Conservation (phyloP, 2,113 vertebrate genomes). For the Desmodus rotundus region DNA sequence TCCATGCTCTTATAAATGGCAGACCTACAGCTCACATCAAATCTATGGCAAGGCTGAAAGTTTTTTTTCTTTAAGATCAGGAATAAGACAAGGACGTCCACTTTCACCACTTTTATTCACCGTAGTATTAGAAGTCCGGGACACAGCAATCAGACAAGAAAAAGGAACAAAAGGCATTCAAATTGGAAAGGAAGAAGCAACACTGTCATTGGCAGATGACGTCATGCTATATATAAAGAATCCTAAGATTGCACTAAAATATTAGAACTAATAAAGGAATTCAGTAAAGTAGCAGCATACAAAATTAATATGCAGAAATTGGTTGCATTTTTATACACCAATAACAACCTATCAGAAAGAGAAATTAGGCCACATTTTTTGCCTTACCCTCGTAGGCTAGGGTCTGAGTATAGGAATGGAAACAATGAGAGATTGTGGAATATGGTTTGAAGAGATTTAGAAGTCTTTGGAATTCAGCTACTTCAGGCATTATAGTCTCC, state of each 20-base stretch:
- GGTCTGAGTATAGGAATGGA: background rate
- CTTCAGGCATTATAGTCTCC: background rate
- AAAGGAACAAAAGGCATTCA: too few relatives aligned
- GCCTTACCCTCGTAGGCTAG: background rate
- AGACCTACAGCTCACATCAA: too few relatives aligned
- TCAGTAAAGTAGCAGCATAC: background rate
- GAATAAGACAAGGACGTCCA: too few relatives aligned
- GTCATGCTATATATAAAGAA: background rate
- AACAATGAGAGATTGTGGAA: background rate
- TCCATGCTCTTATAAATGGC: too few relatives aligned
- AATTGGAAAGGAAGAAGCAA: background rate
- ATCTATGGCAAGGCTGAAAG: too few relatives aligned
- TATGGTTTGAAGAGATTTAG: background rate
- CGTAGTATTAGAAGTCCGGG: too few relatives aligned
- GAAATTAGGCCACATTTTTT: background rate
- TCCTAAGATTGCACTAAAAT: background rate
- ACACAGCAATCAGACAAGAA: too few relatives aligned
- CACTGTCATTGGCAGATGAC: background rate
- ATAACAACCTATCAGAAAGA: background rate
- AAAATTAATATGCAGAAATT: background rate
- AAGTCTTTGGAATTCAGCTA: background rate
- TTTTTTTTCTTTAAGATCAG: too few relatives aligned
- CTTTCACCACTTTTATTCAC: too few relatives aligned
- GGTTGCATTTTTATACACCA: background rate
- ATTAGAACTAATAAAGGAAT: background rate